Evolutionary conservation across 2,888 invertebrate species (phyloP), one percentile per base, ranked within the genome.

Genomic region (Keiferia lycopersicella): DNA sequence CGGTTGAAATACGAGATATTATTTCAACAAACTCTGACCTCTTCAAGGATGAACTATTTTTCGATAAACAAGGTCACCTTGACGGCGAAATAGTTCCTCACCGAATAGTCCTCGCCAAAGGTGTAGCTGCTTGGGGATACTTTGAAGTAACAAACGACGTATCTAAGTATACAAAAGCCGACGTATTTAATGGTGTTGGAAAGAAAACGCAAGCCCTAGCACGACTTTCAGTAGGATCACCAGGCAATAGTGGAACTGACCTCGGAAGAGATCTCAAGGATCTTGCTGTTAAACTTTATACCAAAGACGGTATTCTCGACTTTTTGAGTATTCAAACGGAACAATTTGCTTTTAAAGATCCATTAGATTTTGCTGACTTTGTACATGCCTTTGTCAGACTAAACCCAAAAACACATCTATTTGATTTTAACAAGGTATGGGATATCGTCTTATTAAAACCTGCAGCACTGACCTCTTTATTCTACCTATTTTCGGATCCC

Each of bases 91-190:
- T 98, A 65, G 97, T 98, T 74, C 98, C 98, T 0, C 98, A 98
- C 81, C 93, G 98, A 71, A 96, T 97, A 0, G 97, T 97, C 0
- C 97, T 98, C 81, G 98, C 98, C 0, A 98, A 98, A 87, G 98
- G 98, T 66, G 95, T 95, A 48, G 97, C 96, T 18, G 96, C 96
- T 1, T 96, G 95, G 79, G 96, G 95, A 0, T 96, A 95, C 75
- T 96, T 97, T 72, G 95, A 96, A 83, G 95, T 96, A 2, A 96
- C 96, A 0, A 93, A 96, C 72, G 96, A 97, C 80, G 95, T 97
- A 57, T 93, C 93, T 0, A 93, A 95, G 75, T 97, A 96, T 79
- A 92, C 92, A 64, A 95, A 95, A 64, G 96, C 96, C 0, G 94
- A 94, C 69, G 86, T 96, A 0, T 97, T 97, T 81, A 93, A 94